Evolutionary conservation across 1,140 invertebrate genomes (phyloP).

Genomic region (Caenorhabditis brenneri): DNA sequence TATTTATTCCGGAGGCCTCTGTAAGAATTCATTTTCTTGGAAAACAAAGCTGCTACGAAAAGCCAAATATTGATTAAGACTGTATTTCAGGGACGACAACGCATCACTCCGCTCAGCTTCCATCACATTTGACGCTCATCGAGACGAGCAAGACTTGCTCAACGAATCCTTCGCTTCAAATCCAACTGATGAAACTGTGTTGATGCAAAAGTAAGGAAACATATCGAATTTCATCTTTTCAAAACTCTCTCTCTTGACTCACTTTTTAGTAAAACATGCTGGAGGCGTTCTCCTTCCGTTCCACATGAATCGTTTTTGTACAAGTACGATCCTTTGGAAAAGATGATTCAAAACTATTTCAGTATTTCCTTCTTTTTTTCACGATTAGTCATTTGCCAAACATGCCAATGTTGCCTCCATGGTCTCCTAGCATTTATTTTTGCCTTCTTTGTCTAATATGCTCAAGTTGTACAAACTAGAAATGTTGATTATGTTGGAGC

Average conservation of each 20-base stretch:
- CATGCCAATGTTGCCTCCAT: neutral
- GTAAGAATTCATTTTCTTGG: neutral
- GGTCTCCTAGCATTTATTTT: neutral
- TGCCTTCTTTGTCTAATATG: neutral
- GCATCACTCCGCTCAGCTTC: constrained; percentile 7
- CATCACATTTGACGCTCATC: constrained; percentile 19
- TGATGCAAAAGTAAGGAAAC: constrained; percentile 26
- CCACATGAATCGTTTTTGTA: neutral
- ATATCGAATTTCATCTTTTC: neutral
- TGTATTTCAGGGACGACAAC: constrained; percentile 25
- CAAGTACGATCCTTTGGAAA: neutral
- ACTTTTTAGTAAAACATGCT: no score
- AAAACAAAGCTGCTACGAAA: neutral
- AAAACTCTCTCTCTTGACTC: neutral
- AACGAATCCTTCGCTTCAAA: constrained; percentile 21
- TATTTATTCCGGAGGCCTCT: neutral
- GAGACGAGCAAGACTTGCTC: constrained; percentile 21
- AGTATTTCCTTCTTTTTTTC: neutral
- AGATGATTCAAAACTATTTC: constrained; percentile 7
- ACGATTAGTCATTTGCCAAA: constrained; percentile 27
- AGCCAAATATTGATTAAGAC: neutral
- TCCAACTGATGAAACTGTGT: constrained; percentile 27
- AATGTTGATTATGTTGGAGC: neutral
- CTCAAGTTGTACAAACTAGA: neutral
- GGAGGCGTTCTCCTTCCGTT: neutral